Evolutionary conservation across 2,797 vertebrate species (phyloP).

Genomic region (Anas georgica): DNA sequence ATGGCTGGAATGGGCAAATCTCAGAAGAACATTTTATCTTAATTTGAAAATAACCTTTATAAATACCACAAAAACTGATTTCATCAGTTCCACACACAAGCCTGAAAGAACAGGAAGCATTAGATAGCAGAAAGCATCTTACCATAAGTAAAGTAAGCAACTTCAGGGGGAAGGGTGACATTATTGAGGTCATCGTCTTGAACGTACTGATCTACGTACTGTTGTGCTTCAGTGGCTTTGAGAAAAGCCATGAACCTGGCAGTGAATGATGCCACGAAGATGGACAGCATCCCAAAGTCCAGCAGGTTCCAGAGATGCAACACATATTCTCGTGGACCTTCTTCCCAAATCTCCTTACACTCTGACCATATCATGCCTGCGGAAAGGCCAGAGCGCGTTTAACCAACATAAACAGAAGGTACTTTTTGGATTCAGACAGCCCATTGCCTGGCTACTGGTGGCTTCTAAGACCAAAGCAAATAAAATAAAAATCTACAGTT

Average conservation of each 20-base stretch:
- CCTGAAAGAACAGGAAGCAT: neutral
- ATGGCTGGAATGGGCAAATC: neutral
- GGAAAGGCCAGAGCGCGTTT: neutral
- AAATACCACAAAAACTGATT: neutral
- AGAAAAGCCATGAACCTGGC: conserved; percentile 97
- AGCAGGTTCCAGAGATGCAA: conserved; percentile 96
- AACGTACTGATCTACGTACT: conserved; percentile 91
- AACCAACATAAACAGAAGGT: neutral
- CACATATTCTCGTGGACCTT: conserved; percentile 92
- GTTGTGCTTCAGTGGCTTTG: conserved; percentile 93
- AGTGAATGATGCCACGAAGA: conserved; percentile 94
- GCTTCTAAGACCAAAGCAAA: neutral
- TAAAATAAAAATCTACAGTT: neutral
- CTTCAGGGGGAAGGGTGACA: conserved; percentile 90
- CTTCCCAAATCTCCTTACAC: conserved; percentile 96
- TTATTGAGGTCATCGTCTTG: conserved; percentile 87
- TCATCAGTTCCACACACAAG: neutral
- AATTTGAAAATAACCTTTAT: neutral
- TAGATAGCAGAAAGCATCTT: conserved; percentile 44
- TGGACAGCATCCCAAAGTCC: conserved; percentile 97
- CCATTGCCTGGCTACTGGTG: neutral
- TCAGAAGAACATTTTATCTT: neutral
- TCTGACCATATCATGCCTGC: conserved; percentile 97
- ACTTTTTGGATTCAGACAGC: neutral
- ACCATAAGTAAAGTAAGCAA: conserved; percentile 96